Evolutionary conservation across 2,888 invertebrate species (phyloP).

Genomic region (Cyclophora albipunctata): DNA sequence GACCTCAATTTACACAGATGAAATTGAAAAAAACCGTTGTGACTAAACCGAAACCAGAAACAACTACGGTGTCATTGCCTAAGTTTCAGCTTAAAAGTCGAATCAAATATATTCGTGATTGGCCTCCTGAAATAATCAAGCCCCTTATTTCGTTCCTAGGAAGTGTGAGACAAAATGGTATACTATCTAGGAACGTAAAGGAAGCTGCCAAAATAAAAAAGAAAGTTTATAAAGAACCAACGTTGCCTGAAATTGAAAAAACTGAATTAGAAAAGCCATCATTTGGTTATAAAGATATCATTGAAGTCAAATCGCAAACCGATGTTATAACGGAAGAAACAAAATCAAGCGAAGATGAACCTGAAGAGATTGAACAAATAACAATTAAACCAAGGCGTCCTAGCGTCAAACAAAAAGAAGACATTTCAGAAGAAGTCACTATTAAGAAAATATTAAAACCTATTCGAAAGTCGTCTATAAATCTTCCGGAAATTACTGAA

Average conservation of each 20-base stretch:
- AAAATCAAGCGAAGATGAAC: slow-evolving; percentile 40
- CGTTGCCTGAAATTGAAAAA: slow-evolving; percentile 71
- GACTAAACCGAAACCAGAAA: slow-evolving; percentile 63
- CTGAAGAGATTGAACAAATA: slow-evolving; percentile 60
- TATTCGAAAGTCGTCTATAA: slow-evolving; percentile 77
- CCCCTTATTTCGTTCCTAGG: slow-evolving; percentile 72
- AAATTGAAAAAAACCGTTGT: slow-evolving; percentile 79
- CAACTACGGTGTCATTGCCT: slow-evolving; percentile 65
- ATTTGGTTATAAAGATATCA: slow-evolving; percentile 69
- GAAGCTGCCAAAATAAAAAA: slow-evolving; percentile 80
- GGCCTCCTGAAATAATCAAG: slow-evolving; percentile 75
- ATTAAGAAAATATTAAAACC: slow-evolving; percentile 84
- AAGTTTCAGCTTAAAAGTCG: slow-evolving; percentile 83
- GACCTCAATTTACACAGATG: slow-evolving; percentile 79
- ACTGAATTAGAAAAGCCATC: slow-evolving; percentile 73
- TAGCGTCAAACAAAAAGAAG: slow-evolving; percentile 65
- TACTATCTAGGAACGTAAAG: slow-evolving; percentile 81
- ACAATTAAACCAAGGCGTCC: slow-evolving; percentile 56
- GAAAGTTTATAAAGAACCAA: slow-evolving; percentile 73
- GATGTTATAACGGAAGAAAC: slow-evolving; percentile 26
- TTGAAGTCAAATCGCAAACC: slow-evolving; percentile 42
- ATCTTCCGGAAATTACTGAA: slow-evolving; percentile 83
- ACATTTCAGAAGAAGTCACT: slow-evolving; percentile 78
- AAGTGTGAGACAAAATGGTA: slow-evolving; percentile 77
- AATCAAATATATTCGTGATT: slow-evolving; percentile 76